Evolutionary conservation across 1,140 invertebrate genomes (phyloP).

Genomic region (Scaptodrosophila lebanonensis): DNA sequence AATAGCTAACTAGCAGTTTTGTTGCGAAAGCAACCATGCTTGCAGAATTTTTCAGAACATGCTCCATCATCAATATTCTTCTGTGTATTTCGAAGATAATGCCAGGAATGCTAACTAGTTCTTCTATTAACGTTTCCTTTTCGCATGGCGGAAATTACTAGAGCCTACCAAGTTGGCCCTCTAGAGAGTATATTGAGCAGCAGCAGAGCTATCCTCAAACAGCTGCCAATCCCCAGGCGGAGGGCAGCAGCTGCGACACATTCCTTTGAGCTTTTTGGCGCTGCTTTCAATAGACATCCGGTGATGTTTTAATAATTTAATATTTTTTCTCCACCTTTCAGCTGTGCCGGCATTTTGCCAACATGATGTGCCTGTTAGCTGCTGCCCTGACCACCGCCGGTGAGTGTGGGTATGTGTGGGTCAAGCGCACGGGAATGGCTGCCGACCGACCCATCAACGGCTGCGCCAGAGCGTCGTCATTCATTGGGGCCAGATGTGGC

Average conservation of each 20-base stretch:
- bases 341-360: constrained; percentile 15
- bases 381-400: constrained; percentile 12
- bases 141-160: too few relatives aligned
- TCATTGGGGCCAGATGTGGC: constrained; percentile 14
- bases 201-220: neutral
- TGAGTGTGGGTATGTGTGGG: constrained; percentile 1
- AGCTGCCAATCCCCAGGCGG: neutral
- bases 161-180: too few relatives aligned
- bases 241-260: constrained; percentile 45
- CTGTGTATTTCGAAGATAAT: too few relatives aligned
- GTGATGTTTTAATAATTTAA: constrained; percentile 74
- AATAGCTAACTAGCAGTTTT: too few relatives aligned
- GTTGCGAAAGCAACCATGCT: too few relatives aligned
- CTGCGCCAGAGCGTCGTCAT: constrained; percentile 24
- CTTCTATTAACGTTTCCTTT: too few relatives aligned
- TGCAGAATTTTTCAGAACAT: too few relatives aligned
- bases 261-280: constrained; percentile 50
- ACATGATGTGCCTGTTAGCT: constrained; percentile 13
- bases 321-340: constrained; percentile 40
- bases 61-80: too few relatives aligned
- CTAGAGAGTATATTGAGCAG: too few relatives aligned
- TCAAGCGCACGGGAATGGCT: constrained; percentile 31
- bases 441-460: too few relatives aligned
- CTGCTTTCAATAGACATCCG: constrained; percentile 65
- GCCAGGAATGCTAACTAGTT: too few relatives aligned